A percentile compares a stretch with the other conserved stretches of the same genome.
phyloP scores from a whole-genome alignment of 2,113 vertebrate species.

The Oenanthe oenanthe region DNA sequence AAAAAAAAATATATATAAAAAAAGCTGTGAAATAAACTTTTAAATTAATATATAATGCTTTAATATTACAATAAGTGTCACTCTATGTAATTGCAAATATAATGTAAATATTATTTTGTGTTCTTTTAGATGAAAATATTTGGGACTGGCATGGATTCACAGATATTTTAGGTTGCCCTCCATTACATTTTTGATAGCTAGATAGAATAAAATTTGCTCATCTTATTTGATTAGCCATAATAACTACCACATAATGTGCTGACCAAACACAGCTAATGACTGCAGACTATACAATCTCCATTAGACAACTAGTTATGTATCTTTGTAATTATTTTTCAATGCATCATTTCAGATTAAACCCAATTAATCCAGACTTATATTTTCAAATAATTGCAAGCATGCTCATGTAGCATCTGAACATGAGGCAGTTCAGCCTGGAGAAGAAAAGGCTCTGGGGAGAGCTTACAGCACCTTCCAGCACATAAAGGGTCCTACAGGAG shows the following conservation, averaged over 20 bases:
- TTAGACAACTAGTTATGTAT: neutral
- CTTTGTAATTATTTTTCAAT: neutral
- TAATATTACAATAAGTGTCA: neutral
- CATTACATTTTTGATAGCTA: neutral
- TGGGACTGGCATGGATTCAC: neutral
- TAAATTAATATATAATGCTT: neutral
- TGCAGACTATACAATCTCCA: neutral
- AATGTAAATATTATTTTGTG: neutral
- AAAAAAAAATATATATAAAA: neutral
- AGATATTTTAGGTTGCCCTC: neutral
- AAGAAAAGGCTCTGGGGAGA: neutral
- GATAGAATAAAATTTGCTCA: neutral
- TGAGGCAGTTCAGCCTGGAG: neutral
- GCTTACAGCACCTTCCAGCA: neutral
- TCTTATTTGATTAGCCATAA: neutral
- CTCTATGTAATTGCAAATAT: neutral
- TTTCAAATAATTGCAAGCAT: neutral
- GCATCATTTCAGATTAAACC: neutral
- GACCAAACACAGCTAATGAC: neutral
- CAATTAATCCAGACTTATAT: neutral
- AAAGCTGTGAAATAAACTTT: neutral
- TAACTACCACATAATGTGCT: neutral
- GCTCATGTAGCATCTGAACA: neutral
- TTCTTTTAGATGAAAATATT: neutral
- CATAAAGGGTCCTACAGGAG: neutral